Evolutionary conservation across 2,888 invertebrate genomes (phyloP).

Genomic region (Tetrapedia diversipes): DNA sequence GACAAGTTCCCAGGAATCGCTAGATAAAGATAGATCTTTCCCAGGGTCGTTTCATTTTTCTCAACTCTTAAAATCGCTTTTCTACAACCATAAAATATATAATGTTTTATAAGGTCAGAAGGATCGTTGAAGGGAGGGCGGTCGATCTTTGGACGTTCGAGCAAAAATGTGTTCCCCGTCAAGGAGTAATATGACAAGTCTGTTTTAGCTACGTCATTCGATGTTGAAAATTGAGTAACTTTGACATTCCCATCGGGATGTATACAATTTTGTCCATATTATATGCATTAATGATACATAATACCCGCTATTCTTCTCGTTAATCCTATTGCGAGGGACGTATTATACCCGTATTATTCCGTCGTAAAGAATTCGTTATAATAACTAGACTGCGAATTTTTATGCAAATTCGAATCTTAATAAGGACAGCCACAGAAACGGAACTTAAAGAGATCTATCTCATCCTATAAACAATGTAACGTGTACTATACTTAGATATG

Average conservation of each 20-base stretch:
- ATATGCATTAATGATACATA: neutral
- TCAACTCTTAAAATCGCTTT: conserved; percentile 17
- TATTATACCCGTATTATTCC: conserved; percentile 13
- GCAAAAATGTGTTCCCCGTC: neutral
- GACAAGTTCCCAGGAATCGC: neutral
- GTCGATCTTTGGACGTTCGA: neutral
- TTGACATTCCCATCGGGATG: neutral
- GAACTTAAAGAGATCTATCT: too few relatives aligned
- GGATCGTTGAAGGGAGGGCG: conserved; percentile 8
- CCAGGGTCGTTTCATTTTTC: conserved; percentile 4
- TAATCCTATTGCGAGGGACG: neutral
- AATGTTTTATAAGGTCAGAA: conserved; percentile 28
- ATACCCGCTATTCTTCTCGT: neutral
- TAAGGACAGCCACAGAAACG: too few relatives aligned
- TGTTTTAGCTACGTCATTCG: neutral
- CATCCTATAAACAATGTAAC: too few relatives aligned
- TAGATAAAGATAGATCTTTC: conserved; percentile 10
- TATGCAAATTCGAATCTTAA: too few relatives aligned
- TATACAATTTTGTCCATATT: too few relatives aligned
- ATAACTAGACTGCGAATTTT: too few relatives aligned
- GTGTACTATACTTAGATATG: too few relatives aligned
- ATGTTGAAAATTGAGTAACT: too few relatives aligned
- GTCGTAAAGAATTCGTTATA: neutral
- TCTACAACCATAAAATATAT: conserved; percentile 7
- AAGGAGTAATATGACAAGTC: neutral